A percentile compares a stretch with the other conserved stretches of the same genome.
phyloP scores from a whole-genome alignment of 2,113 vertebrate genomes.

The Xiphorhynchus elegans region DNA sequence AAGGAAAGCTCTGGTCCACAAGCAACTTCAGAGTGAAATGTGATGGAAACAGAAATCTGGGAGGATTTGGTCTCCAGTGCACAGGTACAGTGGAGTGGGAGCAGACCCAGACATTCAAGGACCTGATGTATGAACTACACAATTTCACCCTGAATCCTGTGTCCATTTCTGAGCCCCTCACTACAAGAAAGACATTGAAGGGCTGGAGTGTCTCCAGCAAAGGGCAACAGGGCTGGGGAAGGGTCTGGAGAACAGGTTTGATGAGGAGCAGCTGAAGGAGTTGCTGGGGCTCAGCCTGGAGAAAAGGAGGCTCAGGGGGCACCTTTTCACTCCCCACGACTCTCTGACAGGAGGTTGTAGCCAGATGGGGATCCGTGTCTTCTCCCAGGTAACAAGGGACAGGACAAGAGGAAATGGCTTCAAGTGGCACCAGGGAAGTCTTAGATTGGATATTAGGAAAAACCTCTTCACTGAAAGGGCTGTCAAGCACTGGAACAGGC shows the following conservation, averaged over 20 bases:
- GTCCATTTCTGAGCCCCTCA: background rate
- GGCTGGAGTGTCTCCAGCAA: background rate
- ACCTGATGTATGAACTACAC: accelerated
- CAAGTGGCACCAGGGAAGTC: background rate
- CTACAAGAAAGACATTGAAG: background rate
- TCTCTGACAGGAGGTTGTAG: background rate
- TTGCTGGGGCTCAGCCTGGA: background rate
- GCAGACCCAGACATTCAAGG: accelerated
- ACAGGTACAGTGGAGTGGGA: accelerated
- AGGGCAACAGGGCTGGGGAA: background rate
- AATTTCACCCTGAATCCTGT: background rate
- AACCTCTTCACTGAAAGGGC: background rate
- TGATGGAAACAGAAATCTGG: background rate
- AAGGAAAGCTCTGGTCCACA: background rate
- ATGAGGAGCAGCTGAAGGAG: background rate
- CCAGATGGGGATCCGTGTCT: accelerated
- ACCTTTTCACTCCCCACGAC: background rate
- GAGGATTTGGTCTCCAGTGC: background rate
- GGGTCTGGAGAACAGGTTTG: background rate
- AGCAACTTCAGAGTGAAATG: accelerated
- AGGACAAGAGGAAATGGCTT: background rate
- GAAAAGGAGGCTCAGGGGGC: background rate
- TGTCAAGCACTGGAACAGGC: background rate
- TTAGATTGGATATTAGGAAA: background rate
- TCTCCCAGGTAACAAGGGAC: background rate